phyloP scores from a whole-genome alignment of 2,797 vertebrate genomes.

The Pipistrellus kuhlii region DNA sequence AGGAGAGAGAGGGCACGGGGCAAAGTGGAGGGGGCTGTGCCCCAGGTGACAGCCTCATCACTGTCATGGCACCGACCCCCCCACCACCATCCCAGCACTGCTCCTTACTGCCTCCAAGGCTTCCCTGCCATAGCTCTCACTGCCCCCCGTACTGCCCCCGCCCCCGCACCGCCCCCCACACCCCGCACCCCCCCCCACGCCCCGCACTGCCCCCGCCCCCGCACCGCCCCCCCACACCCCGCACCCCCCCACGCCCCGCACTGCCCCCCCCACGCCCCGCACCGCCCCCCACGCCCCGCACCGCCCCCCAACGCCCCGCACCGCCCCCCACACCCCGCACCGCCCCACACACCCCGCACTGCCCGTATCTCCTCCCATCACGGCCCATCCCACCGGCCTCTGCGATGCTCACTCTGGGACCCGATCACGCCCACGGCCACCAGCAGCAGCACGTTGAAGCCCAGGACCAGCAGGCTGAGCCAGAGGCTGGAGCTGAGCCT shows the following conservation, averaged over 20 bases:
- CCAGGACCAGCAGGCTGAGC: conserved; percentile 67
- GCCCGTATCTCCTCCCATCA: fast-evolving
- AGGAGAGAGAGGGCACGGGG: background rate
- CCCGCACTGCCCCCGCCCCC: no score
- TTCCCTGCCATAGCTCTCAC: no score
- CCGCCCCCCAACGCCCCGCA: no score
- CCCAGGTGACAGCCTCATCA: background rate
- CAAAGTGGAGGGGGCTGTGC: background rate
- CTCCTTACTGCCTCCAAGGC: no score
- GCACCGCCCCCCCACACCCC: background rate
- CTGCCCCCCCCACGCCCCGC: no score
- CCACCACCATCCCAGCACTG: background rate
- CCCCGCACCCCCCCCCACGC: no score
- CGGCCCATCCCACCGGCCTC: background rate
- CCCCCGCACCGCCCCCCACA: no score
- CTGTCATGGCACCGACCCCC: fast-evolving
- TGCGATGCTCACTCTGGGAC: conserved; percentile 74
- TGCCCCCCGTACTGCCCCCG: no score
- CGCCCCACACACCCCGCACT: background rate
- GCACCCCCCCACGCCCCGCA: background rate
- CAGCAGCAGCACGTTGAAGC: conserved; percentile 56
- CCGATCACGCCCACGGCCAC: conserved; percentile 62
- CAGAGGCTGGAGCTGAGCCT: conserved; percentile 38
- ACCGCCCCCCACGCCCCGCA: background rate
- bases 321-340: background rate